Evolutionary conservation across 2,888 invertebrate species (phyloP).

Genomic region (Cheilosia grossa): DNA sequence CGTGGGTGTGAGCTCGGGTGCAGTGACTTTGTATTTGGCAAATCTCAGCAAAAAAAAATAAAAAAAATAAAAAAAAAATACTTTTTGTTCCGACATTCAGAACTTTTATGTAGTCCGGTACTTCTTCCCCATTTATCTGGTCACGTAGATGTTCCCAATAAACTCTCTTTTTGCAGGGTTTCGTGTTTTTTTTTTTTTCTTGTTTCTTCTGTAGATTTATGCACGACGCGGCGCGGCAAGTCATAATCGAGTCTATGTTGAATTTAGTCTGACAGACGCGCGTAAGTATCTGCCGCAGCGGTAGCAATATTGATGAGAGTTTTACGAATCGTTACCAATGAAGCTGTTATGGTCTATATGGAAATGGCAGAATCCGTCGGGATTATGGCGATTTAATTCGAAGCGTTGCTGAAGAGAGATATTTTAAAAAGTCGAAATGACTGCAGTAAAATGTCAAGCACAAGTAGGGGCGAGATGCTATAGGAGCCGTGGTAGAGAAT

Average conservation of each 20-base stretch:
- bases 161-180: neutral
- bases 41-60: constrained; percentile 3
- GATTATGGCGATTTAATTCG: constrained; percentile 43
- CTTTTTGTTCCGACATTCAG: neutral
- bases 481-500: no score
- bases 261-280: constrained; percentile 37
- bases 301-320: constrained; percentile 43
- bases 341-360: constrained; percentile 18
- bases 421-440: constrained; percentile 36
- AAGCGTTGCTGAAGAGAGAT: constrained; percentile 27
- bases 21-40: constrained; percentile 5
- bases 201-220: constrained; percentile 6
- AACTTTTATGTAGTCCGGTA: constrained; percentile 5
- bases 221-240: constrained; percentile 8
- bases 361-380: constrained; percentile 23
- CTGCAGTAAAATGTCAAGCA: constrained; percentile 5
- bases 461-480: constrained; percentile 1
- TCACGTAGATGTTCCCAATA: constrained; percentile 24
- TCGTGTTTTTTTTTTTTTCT: neutral
- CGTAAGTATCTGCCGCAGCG: constrained; percentile 28
- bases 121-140: constrained; percentile 10
- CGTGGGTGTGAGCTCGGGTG: neutral
- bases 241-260: constrained; percentile 55
- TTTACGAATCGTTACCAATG: constrained; percentile 44
- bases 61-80: neutral